Evolutionary conservation across 1,140 invertebrate genomes (phyloP).

Genomic region (Hyposmocoma kahamanoa): DNA sequence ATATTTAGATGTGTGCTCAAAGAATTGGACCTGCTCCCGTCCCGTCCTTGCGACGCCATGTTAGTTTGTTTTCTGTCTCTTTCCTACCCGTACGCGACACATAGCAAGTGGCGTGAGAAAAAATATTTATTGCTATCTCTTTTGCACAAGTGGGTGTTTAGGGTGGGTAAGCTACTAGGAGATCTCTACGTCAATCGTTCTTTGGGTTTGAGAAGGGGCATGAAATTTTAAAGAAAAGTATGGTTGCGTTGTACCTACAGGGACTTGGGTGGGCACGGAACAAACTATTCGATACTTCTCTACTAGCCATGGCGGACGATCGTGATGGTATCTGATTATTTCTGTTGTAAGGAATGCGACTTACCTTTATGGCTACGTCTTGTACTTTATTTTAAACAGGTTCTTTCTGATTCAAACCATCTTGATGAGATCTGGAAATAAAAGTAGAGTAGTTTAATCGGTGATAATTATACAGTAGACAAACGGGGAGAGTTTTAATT

Average conservation of each 20-base stretch:
- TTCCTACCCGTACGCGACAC: slow-evolving; percentile 24
- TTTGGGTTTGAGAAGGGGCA: slow-evolving; percentile 59
- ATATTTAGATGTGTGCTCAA: slow-evolving; percentile 39
- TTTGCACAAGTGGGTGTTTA: slow-evolving; percentile 19
- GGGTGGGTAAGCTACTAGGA: slow-evolving; percentile 16
- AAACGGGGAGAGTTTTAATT: background rate
- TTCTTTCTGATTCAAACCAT: slow-evolving; percentile 44
- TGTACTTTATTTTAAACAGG: slow-evolving; percentile 17
- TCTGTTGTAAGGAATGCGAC: slow-evolving; percentile 5
- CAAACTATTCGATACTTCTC: background rate
- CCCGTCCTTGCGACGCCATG: slow-evolving; percentile 48
- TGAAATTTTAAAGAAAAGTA: slow-evolving; percentile 49
- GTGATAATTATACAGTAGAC: background rate
- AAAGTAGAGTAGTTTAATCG: slow-evolving; percentile 19
- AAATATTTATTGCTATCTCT: slow-evolving; percentile 32
- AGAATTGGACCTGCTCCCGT: slow-evolving; percentile 41
- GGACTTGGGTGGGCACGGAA: background rate
- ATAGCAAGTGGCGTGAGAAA: slow-evolving; percentile 22
- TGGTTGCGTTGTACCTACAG: no score
- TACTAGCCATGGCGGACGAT: background rate
- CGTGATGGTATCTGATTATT: background rate
- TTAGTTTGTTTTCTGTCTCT: slow-evolving; percentile 50
- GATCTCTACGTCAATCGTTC: slow-evolving; percentile 37
- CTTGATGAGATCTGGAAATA: slow-evolving; percentile 54
- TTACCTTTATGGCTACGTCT: slow-evolving; percentile 48